Base-by-base conservation (phyloP, 2,113 vertebrate species). In the Hepsetus odoe region DNA sequence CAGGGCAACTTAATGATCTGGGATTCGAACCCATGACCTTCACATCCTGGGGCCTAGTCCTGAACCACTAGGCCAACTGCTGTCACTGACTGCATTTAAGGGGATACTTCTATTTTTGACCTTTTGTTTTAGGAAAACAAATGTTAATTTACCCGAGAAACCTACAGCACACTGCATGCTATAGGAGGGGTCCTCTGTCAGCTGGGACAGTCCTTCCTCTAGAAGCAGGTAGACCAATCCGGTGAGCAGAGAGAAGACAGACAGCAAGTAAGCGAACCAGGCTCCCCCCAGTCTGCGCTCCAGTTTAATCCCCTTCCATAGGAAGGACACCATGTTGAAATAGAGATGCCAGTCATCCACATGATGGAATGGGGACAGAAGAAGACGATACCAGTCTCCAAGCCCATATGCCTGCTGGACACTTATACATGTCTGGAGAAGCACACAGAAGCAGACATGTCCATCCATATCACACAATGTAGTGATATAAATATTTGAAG, bases 321-420 rank as follows among this genome's bases (percentile, higher is more conserved):
- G 90, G 85, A 98, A 91, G 46, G 97, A 99, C 2, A 75, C 86
- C 97, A 99, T 99, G 84, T 99, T 99, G 86, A 95, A 99, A 83
- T 99, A 99, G 20, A 99, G 93, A 65, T 99, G 98, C 94, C 92
- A 95, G 46, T 99, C 97, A 5, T 98, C 93, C 0, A 53, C 92
- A 2, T 99, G 98, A 88, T 99, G 97, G 59, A 99, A 22, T 0
- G 95, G 95, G 4, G 96, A 93, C 0, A 98, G 92, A 22, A 98
- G 82, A 1, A 99, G 86, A 38, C 97, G 95, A 1, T 88, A 89
- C 97, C 97, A 99, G 79, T 96, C 95, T 20, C 33, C 80, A 0
- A 28, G 72, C 87, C 93, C 85, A 88, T 91, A 95, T 0, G 91
- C 90, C 61, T 93, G 85, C 3, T 92, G 86, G 32, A 99, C 94